phyloP scores from a whole-genome alignment of 2,113 vertebrate species.

The Alethe diademata region DNA sequence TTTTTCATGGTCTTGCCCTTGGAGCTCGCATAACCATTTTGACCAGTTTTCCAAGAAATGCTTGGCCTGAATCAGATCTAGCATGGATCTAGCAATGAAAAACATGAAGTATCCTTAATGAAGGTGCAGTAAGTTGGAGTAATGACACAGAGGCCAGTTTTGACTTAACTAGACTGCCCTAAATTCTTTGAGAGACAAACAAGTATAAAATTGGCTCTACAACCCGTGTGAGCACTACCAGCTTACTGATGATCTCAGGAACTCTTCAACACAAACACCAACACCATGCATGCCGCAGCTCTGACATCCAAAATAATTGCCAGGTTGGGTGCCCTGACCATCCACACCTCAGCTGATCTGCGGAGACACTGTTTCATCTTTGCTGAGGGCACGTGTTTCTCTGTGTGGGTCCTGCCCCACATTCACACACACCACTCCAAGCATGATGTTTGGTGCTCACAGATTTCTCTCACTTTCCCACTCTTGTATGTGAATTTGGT shows the following conservation, averaged over 20 bases:
- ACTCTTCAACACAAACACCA: neutral
- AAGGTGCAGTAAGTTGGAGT: neutral
- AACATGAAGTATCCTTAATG: neutral
- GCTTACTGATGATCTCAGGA: neutral
- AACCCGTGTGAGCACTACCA: neutral
- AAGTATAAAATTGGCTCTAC: neutral
- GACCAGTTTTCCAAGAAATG: neutral
- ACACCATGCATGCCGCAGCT: neutral
- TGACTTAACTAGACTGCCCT: neutral
- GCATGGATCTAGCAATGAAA: neutral
- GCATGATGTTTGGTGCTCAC: fast-evolving
- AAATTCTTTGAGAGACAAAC: neutral
- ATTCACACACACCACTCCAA: neutral
- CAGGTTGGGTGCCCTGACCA: neutral
- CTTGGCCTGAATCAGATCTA: neutral
- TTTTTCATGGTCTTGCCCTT: neutral
- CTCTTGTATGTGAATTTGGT: neutral
- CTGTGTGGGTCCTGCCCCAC: fast-evolving
- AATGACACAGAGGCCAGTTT: neutral
- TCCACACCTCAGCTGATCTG: neutral
- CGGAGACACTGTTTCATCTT: neutral
- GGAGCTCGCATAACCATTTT: neutral
- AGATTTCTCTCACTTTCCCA: neutral
- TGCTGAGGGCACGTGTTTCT: neutral
- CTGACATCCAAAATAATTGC: neutral